Evolutionary conservation across 2,113 vertebrate genomes (phyloP), one percentile per base, ranked within the genome.

Genomic region (Seriola rivoliana): DNA sequence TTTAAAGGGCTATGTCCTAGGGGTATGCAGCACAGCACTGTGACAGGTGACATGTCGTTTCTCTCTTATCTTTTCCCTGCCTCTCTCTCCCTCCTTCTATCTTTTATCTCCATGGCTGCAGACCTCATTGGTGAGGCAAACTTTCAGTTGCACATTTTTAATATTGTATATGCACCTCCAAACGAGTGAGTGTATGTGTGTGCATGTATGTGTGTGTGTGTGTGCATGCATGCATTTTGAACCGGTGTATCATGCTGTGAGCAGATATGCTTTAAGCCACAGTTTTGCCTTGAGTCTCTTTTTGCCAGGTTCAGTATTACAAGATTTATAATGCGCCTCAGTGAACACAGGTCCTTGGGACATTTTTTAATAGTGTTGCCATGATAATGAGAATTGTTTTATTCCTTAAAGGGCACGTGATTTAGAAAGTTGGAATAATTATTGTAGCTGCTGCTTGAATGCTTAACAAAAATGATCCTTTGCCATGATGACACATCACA

Each of bases 1-100:
- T 90, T 88, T 87, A 87, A 89, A 85, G 79, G 72, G 73, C 40
- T 69, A 55, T 78, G 60, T 91, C 91, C 88, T 88, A 19, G 12
- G 85, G 88, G 86, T 77, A 76, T 57, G 63, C 74, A 80, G 84
- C 74, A 68, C 68, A 81, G 75, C 82, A 40, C 60, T 59, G 14
- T 90, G 88, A 88, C 91, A 90, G 92, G 87, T 91, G 84, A 88
- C 78, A 80, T 79, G 62, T 73, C 44, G 66, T 86, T 81, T 60
- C 48, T 70, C 77, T 80, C 64, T 80, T 77, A 69, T 85, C 57
- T 63, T 36, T 55, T 66, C 44, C 52, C 25, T 68, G 23, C 77
- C 66, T 34, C 50, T 66, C 62, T 79, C 58, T 57, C 23, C 12
- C 25, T 52, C 25, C 11, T 9, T 55, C 29, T 68, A 69, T 85